Evolutionary conservation across 1,140 invertebrate genomes (phyloP).

Genomic region (Cydia splendana): DNA sequence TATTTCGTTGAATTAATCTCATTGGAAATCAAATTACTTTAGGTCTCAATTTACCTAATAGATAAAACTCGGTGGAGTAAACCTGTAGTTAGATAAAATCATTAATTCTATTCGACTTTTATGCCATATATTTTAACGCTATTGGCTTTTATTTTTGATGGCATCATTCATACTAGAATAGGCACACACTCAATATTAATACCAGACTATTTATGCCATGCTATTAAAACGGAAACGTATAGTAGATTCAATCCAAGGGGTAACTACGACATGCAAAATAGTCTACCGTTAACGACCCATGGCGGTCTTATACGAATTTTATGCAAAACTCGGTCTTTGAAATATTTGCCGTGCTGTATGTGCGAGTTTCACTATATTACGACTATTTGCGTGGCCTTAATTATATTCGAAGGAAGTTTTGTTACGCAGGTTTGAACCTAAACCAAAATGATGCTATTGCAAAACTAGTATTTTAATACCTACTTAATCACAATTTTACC

Average conservation of each 20-base stretch:
- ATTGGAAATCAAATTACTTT: too few species aligned
- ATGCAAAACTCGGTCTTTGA: constrained; percentile 27
- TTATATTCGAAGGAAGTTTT: background rate
- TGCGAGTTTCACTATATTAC: constrained; percentile 2
- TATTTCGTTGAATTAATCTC: too few species aligned
- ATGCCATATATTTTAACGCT: too few species aligned
- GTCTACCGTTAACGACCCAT: constrained; percentile 29
- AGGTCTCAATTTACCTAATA: too few species aligned
- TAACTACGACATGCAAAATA: constrained; percentile 33
- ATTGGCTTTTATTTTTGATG: too few species aligned
- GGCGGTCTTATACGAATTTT: constrained; percentile 32
- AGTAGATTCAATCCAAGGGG: constrained; percentile 27
- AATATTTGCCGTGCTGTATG: constrained; percentile 19
- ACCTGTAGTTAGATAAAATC: too few species aligned
- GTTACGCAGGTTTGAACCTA: background rate
- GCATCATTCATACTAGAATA: background rate
- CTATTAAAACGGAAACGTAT: constrained; percentile 27
- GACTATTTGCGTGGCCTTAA: background rate
- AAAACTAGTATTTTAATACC: too few species aligned
- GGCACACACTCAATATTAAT: constrained; percentile 2
- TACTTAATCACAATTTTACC: too few species aligned
- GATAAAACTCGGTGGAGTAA: too few species aligned
- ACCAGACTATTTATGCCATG: constrained; percentile 21
- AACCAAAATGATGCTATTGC: background rate
- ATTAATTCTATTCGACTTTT: too few species aligned